Evolutionary conservation across 2,113 vertebrate genomes (phyloP).

Genomic region (Phaethon lepturus): DNA sequence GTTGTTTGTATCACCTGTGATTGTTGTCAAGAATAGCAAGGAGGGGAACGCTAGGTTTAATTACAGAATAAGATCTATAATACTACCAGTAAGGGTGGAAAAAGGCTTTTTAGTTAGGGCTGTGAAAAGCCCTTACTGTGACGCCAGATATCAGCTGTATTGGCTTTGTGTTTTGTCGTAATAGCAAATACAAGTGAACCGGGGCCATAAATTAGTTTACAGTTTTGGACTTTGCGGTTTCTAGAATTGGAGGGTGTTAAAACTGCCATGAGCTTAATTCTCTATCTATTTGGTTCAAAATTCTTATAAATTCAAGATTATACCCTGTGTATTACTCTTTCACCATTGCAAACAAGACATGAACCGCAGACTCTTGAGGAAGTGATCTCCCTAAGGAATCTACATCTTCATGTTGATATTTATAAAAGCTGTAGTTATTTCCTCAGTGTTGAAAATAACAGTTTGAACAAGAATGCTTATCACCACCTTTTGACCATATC

Average conservation of each 20-base stretch:
- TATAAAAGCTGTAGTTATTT: not conserved
- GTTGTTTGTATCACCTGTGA: not conserved
- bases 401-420: not conserved
- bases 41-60: not conserved
- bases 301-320: not conserved
- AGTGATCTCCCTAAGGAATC: not conserved
- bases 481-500: not conserved
- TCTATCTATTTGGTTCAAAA: not conserved
- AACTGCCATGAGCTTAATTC: not conserved
- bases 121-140: not conserved
- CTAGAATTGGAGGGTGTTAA: not conserved
- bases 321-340: not conserved
- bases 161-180: not conserved
- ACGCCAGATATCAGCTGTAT: not conserved
- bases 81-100: not conserved
- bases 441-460: not conserved
- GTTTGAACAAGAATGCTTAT: not conserved
- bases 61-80: not conserved
- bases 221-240: not conserved
- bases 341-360: fast-evolving
- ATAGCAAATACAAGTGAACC: not conserved
- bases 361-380: not conserved
- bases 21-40: not conserved
- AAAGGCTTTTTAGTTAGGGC: not conserved
- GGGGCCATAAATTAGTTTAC: not conserved